These are phyloP conservation scores for Papilio polyxenes DNA, from an alignment of 1,140 invertebrate genomes.

Conservation along the genomic window DNA sequence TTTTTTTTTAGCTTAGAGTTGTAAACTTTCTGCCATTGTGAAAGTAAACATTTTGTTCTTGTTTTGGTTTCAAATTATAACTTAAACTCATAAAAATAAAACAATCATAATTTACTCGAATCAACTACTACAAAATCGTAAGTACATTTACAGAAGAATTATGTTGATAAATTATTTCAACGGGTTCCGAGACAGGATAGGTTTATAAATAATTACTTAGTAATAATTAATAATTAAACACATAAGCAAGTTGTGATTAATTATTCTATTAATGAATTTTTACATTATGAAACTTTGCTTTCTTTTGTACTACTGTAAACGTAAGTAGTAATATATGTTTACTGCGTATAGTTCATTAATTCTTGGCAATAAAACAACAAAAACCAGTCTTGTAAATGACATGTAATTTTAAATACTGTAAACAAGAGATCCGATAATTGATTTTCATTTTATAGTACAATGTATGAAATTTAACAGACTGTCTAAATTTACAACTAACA, in stretches of 20 bases:
- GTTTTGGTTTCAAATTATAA: neutral
- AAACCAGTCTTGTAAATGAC: slow-evolving; percentile 77
- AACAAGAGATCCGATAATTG: slow-evolving; percentile 77
- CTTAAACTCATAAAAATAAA: neutral
- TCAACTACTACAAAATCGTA: neutral
- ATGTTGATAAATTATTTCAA: neutral
- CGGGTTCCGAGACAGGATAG: no score
- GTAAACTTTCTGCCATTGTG: neutral
- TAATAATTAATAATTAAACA: no score
- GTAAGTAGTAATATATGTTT: neutral
- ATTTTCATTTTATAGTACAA: slow-evolving; percentile 62
- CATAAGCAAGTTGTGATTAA: no score
- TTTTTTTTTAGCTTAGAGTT: neutral
- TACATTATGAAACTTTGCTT: no score
- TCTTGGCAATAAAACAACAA: slow-evolving; percentile 56
- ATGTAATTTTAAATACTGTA: slow-evolving; percentile 80
- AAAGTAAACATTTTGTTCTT: neutral
- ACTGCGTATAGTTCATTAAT: neutral
- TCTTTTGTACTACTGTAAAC: neutral
- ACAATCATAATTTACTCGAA: neutral
- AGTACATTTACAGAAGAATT: neutral
- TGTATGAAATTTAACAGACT: slow-evolving; percentile 56
- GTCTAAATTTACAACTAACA: slow-evolving; percentile 42
- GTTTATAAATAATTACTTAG: no score
- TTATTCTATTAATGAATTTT: no score